Percentiles rank a stretch among this genome's conserved stretches.
These are phyloP conservation scores for Tiliacea citrago DNA, from an alignment of 2,888 invertebrate genomes.

Conservation along the genomic window DNA sequence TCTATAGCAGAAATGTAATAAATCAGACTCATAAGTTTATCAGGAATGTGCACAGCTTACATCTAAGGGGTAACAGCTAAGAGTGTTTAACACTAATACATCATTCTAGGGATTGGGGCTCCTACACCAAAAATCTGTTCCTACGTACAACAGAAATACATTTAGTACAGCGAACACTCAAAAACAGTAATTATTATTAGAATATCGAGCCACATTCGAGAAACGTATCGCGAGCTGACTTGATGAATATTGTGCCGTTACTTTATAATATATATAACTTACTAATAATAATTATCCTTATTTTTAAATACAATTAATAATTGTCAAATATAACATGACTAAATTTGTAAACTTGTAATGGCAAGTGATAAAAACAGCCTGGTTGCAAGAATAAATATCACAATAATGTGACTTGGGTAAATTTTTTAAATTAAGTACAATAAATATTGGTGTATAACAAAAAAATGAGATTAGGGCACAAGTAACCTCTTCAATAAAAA, in stretches of 20 bases:
- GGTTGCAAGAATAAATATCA: constrained; percentile 64
- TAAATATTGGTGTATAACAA: constrained; percentile 42
- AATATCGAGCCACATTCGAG: constrained; percentile 88
- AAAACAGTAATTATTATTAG: constrained; percentile 74
- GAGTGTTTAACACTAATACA: constrained; percentile 81
- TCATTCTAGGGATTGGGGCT: constrained; percentile 76
- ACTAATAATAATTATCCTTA: constrained; percentile 73
- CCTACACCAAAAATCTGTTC: constrained; percentile 75
- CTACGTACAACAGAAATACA: constrained; percentile 80
- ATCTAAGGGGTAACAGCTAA: constrained; percentile 80
- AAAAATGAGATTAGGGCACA: constrained; percentile 80
- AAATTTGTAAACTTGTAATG: constrained; percentile 72
- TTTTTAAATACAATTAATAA: constrained; percentile 69
- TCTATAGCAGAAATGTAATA: constrained; percentile 88
- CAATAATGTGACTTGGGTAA: constrained; percentile 49
- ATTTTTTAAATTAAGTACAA: constrained; percentile 64
- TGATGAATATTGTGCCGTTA: constrained; percentile 89
- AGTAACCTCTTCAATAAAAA: constrained; percentile 74
- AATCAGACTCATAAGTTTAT: constrained; percentile 87
- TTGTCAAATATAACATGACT: constrained; percentile 71
- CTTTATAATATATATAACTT: constrained; percentile 71
- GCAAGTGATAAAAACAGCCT: constrained; percentile 76
- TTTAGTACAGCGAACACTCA: constrained; percentile 82
- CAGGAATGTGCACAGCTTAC: constrained; percentile 89
- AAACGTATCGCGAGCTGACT: constrained; percentile 87